Evolutionary conservation across 2,113 vertebrate species (phyloP), one percentile per base, ranked within the genome.

Genomic region (Merops nubicus): DNA sequence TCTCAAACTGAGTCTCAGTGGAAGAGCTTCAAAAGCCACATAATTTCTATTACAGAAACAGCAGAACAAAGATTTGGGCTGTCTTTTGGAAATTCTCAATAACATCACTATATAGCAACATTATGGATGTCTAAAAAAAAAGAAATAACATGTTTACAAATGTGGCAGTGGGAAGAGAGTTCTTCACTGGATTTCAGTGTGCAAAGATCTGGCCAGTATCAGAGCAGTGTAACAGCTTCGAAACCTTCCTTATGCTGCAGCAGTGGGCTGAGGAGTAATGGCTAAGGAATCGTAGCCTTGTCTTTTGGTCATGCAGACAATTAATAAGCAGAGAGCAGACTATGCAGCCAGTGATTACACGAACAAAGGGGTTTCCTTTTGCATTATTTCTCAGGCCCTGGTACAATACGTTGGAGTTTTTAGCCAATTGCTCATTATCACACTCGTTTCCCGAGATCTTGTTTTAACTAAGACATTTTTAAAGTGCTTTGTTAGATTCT

Each of bases 301-400:
- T 50, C 77, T 85, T 89, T 53, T 34, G 77, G 95, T 95, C 91
- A 75, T 31, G 42, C 64, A 96, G 84, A 87, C 79, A 85, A 94
- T 91, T 96, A 96, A 95, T 88, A 94, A 88, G 95, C 92, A 94
- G 89, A 42, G 89, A 76, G 85, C 79, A 96, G 84, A 93, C 43
- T 57, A 59, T 94, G 83, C 75, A 81, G 70, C 38, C 10, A 5
- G 92, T 63, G 82, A 96, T 96, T 96, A 95, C n/a, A 79, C 20
- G 73, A 96, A 96, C 77, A 96, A 96, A 96, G 72, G 60, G 34
- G 75, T 31, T 95, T 86, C 78, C 88, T 94, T 93, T 88, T 81
- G 73, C 72, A 87, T 88, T 90, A 92, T 88, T 91, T 88, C 91
- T 93, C 73, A 93, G 79, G 93, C 60, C 69, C 80, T 89, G 86